Conservation (phyloP, 2,888 invertebrate genomes). For the Drosophila kuntzei region DNA sequence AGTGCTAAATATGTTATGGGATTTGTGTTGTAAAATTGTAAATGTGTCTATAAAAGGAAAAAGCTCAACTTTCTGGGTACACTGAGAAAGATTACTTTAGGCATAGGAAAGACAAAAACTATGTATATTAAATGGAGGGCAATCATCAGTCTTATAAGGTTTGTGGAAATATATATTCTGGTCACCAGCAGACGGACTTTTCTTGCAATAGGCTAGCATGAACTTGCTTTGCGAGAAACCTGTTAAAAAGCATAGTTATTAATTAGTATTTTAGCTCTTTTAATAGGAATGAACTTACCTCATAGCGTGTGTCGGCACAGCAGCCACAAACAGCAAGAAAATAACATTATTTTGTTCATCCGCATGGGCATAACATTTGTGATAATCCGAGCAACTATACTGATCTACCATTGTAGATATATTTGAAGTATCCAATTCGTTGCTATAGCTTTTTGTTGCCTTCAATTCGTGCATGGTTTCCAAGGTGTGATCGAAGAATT, state of each 20-base stretch:
- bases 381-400: conserved; percentile 94
- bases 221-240: conserved; percentile 89
- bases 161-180: not conserved
- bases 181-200: conserved; percentile 90
- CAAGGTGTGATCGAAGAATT: conserved; percentile 68
- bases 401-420: conserved; percentile 83
- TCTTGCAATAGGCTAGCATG: conserved; percentile 88
- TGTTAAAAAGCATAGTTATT: conserved; percentile 63
- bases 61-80: not conserved
- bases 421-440: conserved; percentile 15
- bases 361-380: conserved; percentile 91
- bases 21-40: no score
- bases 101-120: no score
- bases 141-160: conserved; percentile 55
- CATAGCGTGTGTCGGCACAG: conserved; percentile 92
- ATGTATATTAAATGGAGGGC: conserved; percentile 1
- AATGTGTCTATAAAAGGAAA: not conserved
- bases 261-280: fast-evolving
- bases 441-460: conserved; percentile 11
- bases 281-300: conserved; percentile 83
- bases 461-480: conserved; percentile 59
- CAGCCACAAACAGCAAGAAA: conserved; percentile 90
- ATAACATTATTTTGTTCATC: conserved; percentile 89
- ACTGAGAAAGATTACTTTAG: not conserved
- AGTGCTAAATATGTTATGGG: not conserved